Evolutionary conservation across 2,113 vertebrate species (phyloP).

Genomic region (Morphnarchus princeps): DNA sequence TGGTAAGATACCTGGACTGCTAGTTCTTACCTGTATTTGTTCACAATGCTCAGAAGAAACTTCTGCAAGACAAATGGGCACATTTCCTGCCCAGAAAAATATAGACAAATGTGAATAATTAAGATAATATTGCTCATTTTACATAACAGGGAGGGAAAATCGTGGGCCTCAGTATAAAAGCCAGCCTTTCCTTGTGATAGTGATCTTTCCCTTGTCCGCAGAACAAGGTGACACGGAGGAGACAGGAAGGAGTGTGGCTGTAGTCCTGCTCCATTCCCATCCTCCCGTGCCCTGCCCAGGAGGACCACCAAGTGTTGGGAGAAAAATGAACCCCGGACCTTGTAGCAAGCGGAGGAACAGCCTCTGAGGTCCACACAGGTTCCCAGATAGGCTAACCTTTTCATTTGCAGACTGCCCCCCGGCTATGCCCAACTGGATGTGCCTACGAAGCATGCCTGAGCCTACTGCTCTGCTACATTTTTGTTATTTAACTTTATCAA

Average conservation of each 20-base stretch:
- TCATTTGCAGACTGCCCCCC: rapidly evolving
- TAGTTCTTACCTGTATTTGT: not conserved
- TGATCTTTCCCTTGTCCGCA: not conserved
- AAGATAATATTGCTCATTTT: not conserved
- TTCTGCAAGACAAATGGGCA: not conserved
- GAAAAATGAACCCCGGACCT: not conserved
- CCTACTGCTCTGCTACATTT: not conserved
- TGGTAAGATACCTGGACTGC: not conserved
- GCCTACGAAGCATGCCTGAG: not conserved
- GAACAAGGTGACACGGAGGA: not conserved
- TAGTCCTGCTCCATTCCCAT: not conserved
- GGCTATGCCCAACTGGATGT: not conserved
- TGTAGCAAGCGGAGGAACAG: not conserved
- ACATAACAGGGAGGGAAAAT: not conserved
- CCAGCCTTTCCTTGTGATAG: not conserved
- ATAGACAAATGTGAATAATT: not conserved
- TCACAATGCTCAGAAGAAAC: not conserved
- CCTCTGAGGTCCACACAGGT: not conserved
- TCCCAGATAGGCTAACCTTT: not conserved
- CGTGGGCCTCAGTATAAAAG: not conserved
- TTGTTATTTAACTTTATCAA: not conserved
- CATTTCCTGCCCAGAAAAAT: not conserved
- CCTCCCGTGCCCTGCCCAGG: rapidly evolving
- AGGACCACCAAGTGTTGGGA: not conserved
- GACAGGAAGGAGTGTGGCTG: not conserved